Base-by-base conservation (phyloP, 2,888 invertebrate species). In the Tromatobia lineatoria region DNA sequence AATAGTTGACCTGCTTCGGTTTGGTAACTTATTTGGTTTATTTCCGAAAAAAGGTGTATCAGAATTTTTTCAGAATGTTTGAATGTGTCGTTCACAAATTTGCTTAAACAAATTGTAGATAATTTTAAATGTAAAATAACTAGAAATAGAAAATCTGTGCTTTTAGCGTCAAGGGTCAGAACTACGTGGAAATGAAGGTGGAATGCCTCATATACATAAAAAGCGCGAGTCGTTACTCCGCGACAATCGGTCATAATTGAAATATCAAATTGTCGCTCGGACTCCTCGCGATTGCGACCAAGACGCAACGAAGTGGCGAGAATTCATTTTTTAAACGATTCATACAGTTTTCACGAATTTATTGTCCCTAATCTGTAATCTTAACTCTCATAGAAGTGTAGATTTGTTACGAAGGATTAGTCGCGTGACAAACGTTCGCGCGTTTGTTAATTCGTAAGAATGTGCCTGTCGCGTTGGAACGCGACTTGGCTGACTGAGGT, bases 401-500 rank as follows among this genome's bases (percentile, higher is more conserved):
- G 82, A 78, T 82, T 78, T 82, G 61, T 78, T 79, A 82, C 82
- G 74, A 78, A 64, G 67, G 34, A 47, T 47, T 73, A 73, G 73
- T 59, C 38, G 59, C 13, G 71, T 15, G 25, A 15, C 7, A 15
- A 61, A 45, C 25, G 11, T n/a, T 76, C 54, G 54, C 50, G 61
- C 34, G 61, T 61, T 61, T 61, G 61, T 61, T 61, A 34, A 34
- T 61, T 61, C 34, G 64, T 50, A 23, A 75, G 54, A 38, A 52
- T 64, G 66, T n/a, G 23, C 34, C 23, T 66, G 23, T 59, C 34
- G 57, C 23, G 57, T 50, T 50, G 34, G 25, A 52, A 52, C 34
- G 52, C 29, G 52, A 61, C 2, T 59, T 45, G 59, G 23, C 47
- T 3, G 61, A 45, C 47, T 45, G 18, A 20, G 13, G 29, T 74